A percentile compares a stretch with the other conserved stretches of the same genome.
Conservation (phyloP, 1,140 invertebrate genomes). For the Drosophila nannoptera region DNA sequence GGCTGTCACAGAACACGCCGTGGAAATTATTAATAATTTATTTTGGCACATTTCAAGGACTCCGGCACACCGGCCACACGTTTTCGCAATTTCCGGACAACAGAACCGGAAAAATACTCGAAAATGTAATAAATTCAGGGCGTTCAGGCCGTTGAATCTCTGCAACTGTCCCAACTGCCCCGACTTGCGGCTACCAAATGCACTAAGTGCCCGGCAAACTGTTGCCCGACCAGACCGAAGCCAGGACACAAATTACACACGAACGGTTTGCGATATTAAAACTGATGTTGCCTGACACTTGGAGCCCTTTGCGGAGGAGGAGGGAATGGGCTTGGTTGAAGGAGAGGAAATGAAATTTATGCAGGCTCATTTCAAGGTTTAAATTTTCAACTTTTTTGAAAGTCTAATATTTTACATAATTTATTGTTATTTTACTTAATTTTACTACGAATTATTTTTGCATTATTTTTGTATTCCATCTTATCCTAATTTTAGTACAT, state of each 20-base stretch:
- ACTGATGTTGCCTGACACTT: slow-evolving; percentile 35
- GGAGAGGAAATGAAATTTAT: slow-evolving; percentile 54
- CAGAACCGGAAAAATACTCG: slow-evolving; percentile 73
- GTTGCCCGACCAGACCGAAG: slow-evolving; percentile 57
- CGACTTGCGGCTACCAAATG: slow-evolving; percentile 23
- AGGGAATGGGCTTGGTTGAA: slow-evolving; percentile 2
- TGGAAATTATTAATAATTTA: slow-evolving; percentile 76
- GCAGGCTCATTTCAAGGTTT: not conserved
- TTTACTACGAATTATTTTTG: not conserved
- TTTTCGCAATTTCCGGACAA: slow-evolving; percentile 72
- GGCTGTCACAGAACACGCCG: slow-evolving; percentile 19
- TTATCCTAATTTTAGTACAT: too few relatives aligned
- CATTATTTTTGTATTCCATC: not conserved
- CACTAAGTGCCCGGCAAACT: slow-evolving; percentile 59
- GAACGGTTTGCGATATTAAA: slow-evolving; percentile 48
- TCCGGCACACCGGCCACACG: slow-evolving; percentile 65
- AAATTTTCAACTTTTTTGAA: not conserved
- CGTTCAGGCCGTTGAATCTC: slow-evolving; percentile 43
- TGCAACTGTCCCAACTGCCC: slow-evolving; percentile 20
- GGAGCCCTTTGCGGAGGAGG: not conserved
- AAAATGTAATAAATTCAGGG: slow-evolving; percentile 69
- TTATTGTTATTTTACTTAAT: not conserved
- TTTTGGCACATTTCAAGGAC: slow-evolving; percentile 71
- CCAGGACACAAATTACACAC: slow-evolving; percentile 71
- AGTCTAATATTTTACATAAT: not conserved